Conservation (phyloP, 2,888 invertebrate genomes). For the Eustalomyia histrio region DNA sequence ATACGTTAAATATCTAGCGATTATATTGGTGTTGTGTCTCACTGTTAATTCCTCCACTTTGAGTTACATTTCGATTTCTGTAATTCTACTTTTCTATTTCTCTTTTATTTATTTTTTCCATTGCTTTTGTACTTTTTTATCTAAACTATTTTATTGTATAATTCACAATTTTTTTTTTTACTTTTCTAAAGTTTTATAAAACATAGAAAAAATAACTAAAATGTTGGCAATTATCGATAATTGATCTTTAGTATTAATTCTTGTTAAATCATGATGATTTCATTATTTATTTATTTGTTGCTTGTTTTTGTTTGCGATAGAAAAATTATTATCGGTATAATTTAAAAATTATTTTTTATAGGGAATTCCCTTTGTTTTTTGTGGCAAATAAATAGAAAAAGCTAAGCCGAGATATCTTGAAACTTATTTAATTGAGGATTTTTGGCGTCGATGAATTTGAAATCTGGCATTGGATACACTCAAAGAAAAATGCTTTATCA, state of each 20-base stretch:
- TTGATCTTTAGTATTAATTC: slow-evolving; percentile 25
- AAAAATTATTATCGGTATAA: background rate
- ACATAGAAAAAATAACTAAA: background rate
- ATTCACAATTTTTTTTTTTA: too few relatives aligned
- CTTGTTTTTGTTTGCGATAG: slow-evolving; percentile 4
- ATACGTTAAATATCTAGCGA: background rate
- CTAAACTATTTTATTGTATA: background rate
- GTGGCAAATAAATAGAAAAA: background rate
- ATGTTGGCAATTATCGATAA: slow-evolving; percentile 35
- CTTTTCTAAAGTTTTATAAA: background rate
- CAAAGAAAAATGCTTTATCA: too few relatives aligned
- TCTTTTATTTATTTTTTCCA: background rate
- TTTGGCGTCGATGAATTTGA: too few relatives aligned
- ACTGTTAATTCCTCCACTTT: background rate
- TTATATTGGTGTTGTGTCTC: background rate
- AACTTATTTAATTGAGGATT: too few relatives aligned
- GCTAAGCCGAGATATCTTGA: too few relatives aligned
- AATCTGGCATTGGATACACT: too few relatives aligned
- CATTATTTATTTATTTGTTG: slow-evolving; percentile 7
- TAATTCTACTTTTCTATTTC: too few relatives aligned
- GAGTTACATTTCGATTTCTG: background rate
- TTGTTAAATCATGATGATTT: slow-evolving; percentile 29
- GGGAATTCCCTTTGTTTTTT: background rate
- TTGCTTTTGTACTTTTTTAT: background rate
- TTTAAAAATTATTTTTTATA: background rate